Conservation (phyloP, 2,797 vertebrate species). For the Podarcis siculus region DNA sequence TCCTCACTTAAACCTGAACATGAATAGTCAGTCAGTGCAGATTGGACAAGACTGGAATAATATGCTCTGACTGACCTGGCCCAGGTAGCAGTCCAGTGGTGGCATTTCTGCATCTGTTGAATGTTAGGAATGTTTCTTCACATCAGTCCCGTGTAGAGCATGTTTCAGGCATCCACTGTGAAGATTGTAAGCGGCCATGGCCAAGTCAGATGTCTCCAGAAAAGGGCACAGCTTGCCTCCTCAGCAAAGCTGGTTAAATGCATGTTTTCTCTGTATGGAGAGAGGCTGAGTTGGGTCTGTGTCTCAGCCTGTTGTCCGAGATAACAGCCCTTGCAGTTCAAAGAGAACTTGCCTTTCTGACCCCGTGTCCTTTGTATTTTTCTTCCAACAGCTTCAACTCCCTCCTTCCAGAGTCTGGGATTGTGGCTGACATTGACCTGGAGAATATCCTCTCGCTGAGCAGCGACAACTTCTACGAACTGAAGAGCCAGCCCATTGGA, state of each 20-base stretch:
- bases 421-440: conserved; percentile 89
- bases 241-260: not conserved
- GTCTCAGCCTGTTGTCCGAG: not conserved
- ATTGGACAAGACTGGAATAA: not conserved
- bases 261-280: not conserved
- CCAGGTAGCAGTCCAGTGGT: not conserved
- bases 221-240: not conserved
- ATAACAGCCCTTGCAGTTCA: not conserved
- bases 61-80: not conserved
- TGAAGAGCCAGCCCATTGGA: conserved; percentile 88
- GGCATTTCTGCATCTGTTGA: not conserved
- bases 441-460: conserved; percentile 80
- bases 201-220: not conserved
- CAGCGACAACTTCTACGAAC: conserved; percentile 85
- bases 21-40: not conserved
- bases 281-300: not conserved
- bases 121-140: not conserved
- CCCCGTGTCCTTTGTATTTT: not conserved
- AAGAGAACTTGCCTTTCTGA: not conserved
- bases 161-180: not conserved
- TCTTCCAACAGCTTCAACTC: conserved; percentile 79
- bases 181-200: not conserved
- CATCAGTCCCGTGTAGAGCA: too few species aligned
- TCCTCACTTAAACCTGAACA: not conserved
- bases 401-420: conserved; percentile 87